Evolutionary conservation across 2,888 invertebrate genomes (phyloP), one percentile per base, ranked within the genome.

Genomic region (Quadroppia sp.): DNA sequence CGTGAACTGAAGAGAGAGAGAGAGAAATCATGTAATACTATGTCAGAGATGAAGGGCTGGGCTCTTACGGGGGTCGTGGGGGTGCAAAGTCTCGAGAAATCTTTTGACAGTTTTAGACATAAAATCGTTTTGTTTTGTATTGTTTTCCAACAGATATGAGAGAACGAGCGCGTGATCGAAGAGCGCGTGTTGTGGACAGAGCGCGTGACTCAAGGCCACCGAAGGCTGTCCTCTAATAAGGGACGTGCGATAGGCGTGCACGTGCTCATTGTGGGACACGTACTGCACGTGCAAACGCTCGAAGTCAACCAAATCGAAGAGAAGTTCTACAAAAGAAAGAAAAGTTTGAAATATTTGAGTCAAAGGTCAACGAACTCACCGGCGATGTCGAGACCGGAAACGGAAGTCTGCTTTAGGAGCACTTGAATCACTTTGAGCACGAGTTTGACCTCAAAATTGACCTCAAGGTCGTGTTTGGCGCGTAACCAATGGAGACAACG

Each of bases 351-450:
- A 28, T 9, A 11, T 4, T 4, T 20, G 11, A 25, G 36, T 25
- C 17, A 28, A 20, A 71, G 42, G 23, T 32, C 36, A 64, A 17
- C 7, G 59, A 56, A 6, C 32, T 45, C 15, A 72, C 72, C 72
- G 23, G 71, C 40, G 17, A 75, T 15, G 42, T 75, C 74, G 4
- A 75, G 20, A 42, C 75, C 74, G 20, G 75, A 74, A 11, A 75
- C 30, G 15, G 71, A 74, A 50, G 74, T 75, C 53, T 74, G 74
- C 28, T 40, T 50, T 2, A 73, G 53, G n/a, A 75, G 45, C 61
- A 74, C 61, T 30, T 30, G 40, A 11, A 75, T 32, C n/a, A 75
- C 36, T 53, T 71, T 42, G 23, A 76, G 69, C 64, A 75, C 74
- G 25, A 75, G 71, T 25, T 61, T 71, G 25, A 71, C 25, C 73